Conservation (phyloP, 2,888 invertebrate genomes). For the Timema cristinae region DNA sequence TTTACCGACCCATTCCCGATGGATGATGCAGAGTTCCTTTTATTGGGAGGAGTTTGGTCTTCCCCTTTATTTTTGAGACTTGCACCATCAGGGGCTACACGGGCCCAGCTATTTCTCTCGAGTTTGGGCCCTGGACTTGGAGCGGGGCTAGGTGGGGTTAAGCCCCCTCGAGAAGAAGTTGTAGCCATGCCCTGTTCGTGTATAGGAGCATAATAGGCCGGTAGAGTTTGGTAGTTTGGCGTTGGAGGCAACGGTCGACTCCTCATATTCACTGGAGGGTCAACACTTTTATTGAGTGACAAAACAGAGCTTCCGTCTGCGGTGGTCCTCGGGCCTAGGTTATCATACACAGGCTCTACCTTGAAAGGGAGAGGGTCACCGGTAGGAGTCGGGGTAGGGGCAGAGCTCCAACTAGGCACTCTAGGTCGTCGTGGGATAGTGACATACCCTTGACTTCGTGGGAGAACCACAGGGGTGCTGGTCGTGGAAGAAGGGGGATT, state of each 20-base stretch:
- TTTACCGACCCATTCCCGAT: constrained; percentile 46
- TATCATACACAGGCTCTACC: constrained; percentile 79
- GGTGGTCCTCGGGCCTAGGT: constrained; percentile 77
- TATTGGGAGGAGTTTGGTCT: too few species aligned
- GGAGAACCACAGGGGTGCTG: constrained; percentile 60
- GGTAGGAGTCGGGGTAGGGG: constrained; percentile 26
- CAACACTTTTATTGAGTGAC: constrained; percentile 65
- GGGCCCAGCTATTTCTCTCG: too few species aligned
- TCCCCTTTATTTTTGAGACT: too few species aligned
- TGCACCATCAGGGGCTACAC: too few species aligned
- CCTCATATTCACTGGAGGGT: constrained; percentile 15
- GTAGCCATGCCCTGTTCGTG: constrained; percentile 6
- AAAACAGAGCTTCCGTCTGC: constrained; percentile 80
- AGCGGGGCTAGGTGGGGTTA: too few species aligned
- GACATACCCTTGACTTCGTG: constrained; percentile 71
- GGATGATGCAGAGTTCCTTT: background rate
- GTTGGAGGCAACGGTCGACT: constrained; percentile 44
- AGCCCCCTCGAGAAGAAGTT: too few species aligned
- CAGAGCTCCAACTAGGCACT: constrained; percentile 76
- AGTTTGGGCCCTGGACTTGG: too few species aligned
- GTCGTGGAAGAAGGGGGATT: constrained; percentile 49
- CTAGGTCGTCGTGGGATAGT: constrained; percentile 81
- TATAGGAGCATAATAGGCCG: constrained; percentile 34
- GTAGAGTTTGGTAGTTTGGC: constrained; percentile 58
- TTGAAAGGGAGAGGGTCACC: constrained; percentile 40